Conservation (phyloP, 2,797 vertebrate species). For the Lepidocolaptes lacrymiger region DNA sequence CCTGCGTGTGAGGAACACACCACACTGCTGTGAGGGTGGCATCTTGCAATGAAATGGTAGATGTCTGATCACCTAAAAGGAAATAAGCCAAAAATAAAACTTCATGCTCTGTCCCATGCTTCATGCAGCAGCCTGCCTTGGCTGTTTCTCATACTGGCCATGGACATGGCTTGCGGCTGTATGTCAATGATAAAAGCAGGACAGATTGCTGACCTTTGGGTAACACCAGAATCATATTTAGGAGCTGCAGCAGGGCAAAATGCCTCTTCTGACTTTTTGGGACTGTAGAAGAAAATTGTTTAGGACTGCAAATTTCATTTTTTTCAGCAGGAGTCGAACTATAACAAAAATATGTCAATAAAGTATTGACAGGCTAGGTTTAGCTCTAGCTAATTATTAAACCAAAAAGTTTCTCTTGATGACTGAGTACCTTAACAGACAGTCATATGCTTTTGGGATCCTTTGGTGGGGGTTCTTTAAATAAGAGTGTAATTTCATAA, state of each 20-base stretch:
- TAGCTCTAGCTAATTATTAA: background rate
- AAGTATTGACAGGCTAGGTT: background rate
- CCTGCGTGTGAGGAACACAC: accelerated
- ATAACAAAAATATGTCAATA: background rate
- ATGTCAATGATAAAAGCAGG: background rate
- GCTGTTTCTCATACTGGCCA: accelerated
- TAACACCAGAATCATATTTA: background rate
- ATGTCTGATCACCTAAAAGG: background rate
- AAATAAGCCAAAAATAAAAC: background rate
- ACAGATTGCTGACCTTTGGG: background rate
- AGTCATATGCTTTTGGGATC: background rate
- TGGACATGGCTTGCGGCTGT: background rate
- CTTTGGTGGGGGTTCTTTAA: accelerated
- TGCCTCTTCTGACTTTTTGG: accelerated
- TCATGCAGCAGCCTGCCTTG: accelerated
- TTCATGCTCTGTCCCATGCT: accelerated
- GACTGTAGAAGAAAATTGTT: background rate
- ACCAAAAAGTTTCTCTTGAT: background rate
- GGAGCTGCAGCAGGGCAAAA: background rate
- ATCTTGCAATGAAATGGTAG: background rate
- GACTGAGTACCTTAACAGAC: background rate
- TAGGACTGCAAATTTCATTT: accelerated
- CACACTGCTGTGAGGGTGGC: accelerated
- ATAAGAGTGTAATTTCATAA: background rate
- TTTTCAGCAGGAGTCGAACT: background rate